Evolutionary conservation across 2,888 invertebrate genomes (phyloP).

Genomic region (Lasioglossum vierecki): DNA sequence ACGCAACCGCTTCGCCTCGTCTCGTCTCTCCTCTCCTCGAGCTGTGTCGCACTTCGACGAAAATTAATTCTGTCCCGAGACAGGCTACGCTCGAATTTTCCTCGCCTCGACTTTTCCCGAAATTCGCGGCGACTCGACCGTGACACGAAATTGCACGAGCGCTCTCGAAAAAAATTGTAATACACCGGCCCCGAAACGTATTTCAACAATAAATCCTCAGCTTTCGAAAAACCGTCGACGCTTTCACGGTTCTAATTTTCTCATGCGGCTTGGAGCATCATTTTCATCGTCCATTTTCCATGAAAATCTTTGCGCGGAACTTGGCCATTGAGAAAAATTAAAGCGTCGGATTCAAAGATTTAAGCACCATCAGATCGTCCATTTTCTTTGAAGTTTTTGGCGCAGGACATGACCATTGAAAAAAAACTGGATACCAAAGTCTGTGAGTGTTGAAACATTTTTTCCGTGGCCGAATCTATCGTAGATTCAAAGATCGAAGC

Average conservation of each 20-base stretch:
- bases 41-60: slow-evolving; percentile 33
- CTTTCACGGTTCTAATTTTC: not conserved
- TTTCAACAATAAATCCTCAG: not conserved
- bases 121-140: slow-evolving; percentile 23
- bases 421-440: not conserved
- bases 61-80: slow-evolving; percentile 59
- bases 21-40: not conserved
- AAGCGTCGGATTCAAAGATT: not conserved
- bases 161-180: slow-evolving; percentile 19
- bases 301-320: not conserved
- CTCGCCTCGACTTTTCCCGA: slow-evolving; percentile 33
- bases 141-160: slow-evolving; percentile 33
- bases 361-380: not conserved
- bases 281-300: not conserved
- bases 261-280: not conserved
- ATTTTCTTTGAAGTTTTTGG: not conserved
- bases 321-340: not conserved
- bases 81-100: slow-evolving; percentile 42
- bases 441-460: not conserved
- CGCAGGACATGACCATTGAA: too few relatives aligned
- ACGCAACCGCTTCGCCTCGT: slow-evolving; percentile 14
- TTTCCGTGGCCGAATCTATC: not conserved
- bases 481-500: not conserved
- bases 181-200: not conserved
- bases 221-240: not conserved